Percentiles rank a stretch among this genome's conserved stretches.
Conservation (phyloP, 2,797 vertebrate genomes). For the Danio aesculapii region DNA sequence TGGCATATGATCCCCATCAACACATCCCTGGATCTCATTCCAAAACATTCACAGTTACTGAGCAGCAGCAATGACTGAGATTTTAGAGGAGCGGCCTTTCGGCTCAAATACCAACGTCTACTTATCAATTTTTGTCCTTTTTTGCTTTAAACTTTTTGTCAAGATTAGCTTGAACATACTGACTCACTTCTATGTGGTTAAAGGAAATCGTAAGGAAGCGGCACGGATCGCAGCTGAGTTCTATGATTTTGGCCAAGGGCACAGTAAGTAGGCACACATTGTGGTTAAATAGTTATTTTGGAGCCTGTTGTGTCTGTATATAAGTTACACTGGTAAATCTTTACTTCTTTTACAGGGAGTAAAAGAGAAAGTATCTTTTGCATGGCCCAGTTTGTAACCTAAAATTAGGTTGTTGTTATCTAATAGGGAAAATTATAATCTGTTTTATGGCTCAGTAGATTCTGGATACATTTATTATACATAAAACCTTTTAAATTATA, state of each 20-base stretch:
- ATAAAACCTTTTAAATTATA: background rate
- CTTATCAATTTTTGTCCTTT: constrained; percentile 88
- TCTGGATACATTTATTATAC: background rate
- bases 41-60: constrained; percentile 69
- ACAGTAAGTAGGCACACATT: constrained; percentile 75
- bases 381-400: constrained; percentile 6
- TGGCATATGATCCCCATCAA: constrained; percentile 82
- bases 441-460: background rate
- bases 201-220: constrained; percentile 88
- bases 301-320: background rate
- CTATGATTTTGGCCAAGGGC: constrained; percentile 86
- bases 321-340: background rate
- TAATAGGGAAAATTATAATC: background rate
- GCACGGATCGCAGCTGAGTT: constrained; percentile 89
- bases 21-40: constrained; percentile 75
- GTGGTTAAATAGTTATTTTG: background rate
- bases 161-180: constrained; percentile 90
- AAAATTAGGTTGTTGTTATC: constrained; percentile 20
- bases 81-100: constrained; percentile 85
- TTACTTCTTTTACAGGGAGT: background rate
- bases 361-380: background rate
- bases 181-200: constrained; percentile 90
- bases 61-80: constrained; percentile 82
- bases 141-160: constrained; percentile 90
- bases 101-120: constrained; percentile 87